Evolutionary conservation across 2,113 vertebrate genomes (phyloP).

Genomic region (Condylura cristata): DNA sequence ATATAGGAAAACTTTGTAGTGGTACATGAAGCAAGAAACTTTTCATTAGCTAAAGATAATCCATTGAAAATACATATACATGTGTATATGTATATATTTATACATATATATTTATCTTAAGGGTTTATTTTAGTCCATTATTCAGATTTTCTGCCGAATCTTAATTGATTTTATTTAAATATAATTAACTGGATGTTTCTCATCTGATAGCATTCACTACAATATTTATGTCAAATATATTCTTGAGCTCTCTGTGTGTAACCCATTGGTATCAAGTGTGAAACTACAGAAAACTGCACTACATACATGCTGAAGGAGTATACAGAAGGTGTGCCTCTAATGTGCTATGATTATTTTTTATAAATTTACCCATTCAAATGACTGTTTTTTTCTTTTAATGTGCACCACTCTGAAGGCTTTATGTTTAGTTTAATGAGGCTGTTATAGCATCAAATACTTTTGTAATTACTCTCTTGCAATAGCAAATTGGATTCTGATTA

Average conservation of each 20-base stretch:
- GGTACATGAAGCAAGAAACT: background rate
- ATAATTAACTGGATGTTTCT: conserved; percentile 47
- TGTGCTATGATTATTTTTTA: conserved; percentile 39
- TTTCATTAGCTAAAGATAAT: conserved; percentile 18
- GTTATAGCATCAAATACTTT: background rate
- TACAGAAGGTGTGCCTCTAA: background rate
- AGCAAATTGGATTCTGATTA: conserved; percentile 44
- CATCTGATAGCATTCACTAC: background rate
- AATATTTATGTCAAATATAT: conserved; percentile 2
- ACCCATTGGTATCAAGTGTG: conserved; percentile 21
- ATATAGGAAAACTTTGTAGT: background rate
- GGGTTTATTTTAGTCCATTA: background rate
- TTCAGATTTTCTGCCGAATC: background rate
- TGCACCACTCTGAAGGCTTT: conserved; percentile 14
- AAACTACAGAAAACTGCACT: conserved; percentile 19
- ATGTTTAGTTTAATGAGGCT: background rate
- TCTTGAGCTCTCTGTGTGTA: background rate
- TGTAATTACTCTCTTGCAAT: conserved; percentile 3
- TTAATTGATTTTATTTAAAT: conserved; percentile 43
- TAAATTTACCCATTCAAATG: background rate
- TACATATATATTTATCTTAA: background rate
- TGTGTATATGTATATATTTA: too few relatives aligned
- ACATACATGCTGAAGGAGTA: conserved; percentile 4
- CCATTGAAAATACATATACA: background rate
- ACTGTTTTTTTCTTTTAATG: conserved; percentile 13